Percentiles rank a stretch among this genome's conserved stretches.
These are phyloP conservation scores for Corythornis madagascariensis DNA, from an alignment of 2,113 vertebrate genomes.

Conservation along the genomic window DNA sequence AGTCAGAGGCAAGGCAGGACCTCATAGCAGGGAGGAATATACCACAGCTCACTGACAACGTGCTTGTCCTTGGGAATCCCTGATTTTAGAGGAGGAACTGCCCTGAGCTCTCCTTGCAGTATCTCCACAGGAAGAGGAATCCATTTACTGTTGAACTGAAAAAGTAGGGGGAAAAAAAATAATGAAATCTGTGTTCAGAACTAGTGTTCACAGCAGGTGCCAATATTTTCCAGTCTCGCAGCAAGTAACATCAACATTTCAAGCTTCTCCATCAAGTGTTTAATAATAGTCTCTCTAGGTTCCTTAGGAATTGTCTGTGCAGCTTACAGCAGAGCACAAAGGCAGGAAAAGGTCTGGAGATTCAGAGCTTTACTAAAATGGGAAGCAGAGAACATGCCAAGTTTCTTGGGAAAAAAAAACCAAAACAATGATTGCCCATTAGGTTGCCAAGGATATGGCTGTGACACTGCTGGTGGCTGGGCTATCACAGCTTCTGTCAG, in stretches of 20 bases:
- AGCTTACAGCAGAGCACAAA: constrained; percentile 2
- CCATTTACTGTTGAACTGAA: neutral
- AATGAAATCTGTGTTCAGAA: neutral
- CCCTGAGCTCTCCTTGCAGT: neutral
- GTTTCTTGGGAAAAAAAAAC: neutral
- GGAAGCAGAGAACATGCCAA: neutral
- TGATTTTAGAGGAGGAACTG: constrained; percentile 13
- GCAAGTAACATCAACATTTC: neutral
- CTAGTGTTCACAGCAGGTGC: neutral
- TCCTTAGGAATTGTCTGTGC: neutral
- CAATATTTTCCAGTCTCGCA: constrained; percentile 16
- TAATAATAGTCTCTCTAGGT: neutral
- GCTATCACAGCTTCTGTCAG: neutral
- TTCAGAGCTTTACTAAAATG: neutral
- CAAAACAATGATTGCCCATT: neutral
- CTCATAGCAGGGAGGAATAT: neutral
- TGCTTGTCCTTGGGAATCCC: neutral
- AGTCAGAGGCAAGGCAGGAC: neutral
- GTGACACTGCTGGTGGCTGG: neutral
- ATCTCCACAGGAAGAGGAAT: constrained; percentile 4
- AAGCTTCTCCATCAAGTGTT: neutral
- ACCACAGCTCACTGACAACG: fast-evolving
- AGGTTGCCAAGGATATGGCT: fast-evolving
- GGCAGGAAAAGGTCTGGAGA: neutral
- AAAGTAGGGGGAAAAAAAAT: neutral